Evolutionary conservation across 2,888 invertebrate species (phyloP).

Genomic region (Hirtodrosophila cameraria): DNA sequence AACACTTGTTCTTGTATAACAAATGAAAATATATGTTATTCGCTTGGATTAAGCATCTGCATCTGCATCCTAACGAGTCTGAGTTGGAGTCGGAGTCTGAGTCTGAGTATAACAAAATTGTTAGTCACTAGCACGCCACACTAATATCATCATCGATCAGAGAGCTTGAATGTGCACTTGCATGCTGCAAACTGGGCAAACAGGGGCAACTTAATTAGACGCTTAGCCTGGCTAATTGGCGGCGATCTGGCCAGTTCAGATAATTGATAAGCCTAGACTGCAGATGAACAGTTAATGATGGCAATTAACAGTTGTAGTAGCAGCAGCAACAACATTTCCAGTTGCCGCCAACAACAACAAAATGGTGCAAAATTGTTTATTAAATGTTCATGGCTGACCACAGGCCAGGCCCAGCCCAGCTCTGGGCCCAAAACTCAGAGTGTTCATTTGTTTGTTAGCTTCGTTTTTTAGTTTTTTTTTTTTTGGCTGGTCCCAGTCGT

Average conservation of each 20-base stretch:
- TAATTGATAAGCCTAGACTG: conserved; percentile 71
- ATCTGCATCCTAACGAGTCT: conserved; percentile 20
- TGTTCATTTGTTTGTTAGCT: conserved; percentile 52
- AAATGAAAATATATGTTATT: conserved; percentile 18
- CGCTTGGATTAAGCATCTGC: conserved; percentile 20
- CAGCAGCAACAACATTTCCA: conserved; percentile 31
- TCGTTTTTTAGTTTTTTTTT: too few relatives aligned
- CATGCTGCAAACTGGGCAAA: conserved; percentile 32
- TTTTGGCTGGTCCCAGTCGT: conserved; percentile 25
- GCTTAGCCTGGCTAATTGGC: conserved; percentile 73
- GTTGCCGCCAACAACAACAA: conserved; percentile 47
- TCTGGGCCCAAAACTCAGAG: conserved; percentile 38
- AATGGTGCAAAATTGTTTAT: conserved; percentile 75
- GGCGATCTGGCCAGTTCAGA: conserved; percentile 39
- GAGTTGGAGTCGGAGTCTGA: neutral
- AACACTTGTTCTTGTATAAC: conserved; percentile 16
- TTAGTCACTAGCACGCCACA: conserved; percentile 31
- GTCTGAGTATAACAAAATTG: conserved; percentile 35
- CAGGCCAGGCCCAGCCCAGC: conserved; percentile 53
- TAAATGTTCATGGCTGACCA: conserved; percentile 65
- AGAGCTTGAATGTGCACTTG: conserved; percentile 45
- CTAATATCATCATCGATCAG: conserved; percentile 64
- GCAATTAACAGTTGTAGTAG: conserved; percentile 63
- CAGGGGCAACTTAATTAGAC: conserved; percentile 74
- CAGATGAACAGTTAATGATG: conserved; percentile 76